Conservation (phyloP, 2,797 vertebrate species). For the Rallus crepitans region DNA sequence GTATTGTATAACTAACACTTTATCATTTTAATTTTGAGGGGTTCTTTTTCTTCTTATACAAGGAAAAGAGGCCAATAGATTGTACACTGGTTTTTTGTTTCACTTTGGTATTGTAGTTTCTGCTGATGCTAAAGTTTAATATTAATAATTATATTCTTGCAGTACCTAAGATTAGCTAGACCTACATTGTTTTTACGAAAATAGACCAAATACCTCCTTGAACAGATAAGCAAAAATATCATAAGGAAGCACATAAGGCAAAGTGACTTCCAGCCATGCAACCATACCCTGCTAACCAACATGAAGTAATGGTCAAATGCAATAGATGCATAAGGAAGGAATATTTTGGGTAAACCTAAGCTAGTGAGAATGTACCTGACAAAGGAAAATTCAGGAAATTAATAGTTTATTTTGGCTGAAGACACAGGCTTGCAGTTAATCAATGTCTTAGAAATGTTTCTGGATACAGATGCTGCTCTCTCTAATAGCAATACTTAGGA, state of each 20-base stretch:
- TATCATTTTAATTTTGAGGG: neutral
- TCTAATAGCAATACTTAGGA: neutral
- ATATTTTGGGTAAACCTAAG: neutral
- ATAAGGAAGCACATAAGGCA: neutral
- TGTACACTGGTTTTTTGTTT: neutral
- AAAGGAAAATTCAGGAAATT: neutral
- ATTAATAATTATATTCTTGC: neutral
- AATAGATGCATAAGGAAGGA: neutral
- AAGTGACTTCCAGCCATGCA: neutral
- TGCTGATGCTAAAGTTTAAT: neutral
- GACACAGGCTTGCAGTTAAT: neutral
- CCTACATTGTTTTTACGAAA: neutral
- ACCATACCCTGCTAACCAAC: neutral
- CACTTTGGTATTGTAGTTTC: neutral
- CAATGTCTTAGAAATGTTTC: neutral
- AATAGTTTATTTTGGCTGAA: neutral
- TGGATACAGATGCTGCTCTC: neutral
- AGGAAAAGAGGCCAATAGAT: neutral
- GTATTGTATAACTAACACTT: no score
- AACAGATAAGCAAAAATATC: neutral
- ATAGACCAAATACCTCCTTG: neutral
- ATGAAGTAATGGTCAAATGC: neutral
- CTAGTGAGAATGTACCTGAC: neutral
- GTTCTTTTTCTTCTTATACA: neutral
- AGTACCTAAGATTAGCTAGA: neutral